Percentiles rank a stretch among this genome's conserved stretches.
Conservation (phyloP, 2,113 vertebrate genomes). For the Tragelaphus strepsiceros region DNA sequence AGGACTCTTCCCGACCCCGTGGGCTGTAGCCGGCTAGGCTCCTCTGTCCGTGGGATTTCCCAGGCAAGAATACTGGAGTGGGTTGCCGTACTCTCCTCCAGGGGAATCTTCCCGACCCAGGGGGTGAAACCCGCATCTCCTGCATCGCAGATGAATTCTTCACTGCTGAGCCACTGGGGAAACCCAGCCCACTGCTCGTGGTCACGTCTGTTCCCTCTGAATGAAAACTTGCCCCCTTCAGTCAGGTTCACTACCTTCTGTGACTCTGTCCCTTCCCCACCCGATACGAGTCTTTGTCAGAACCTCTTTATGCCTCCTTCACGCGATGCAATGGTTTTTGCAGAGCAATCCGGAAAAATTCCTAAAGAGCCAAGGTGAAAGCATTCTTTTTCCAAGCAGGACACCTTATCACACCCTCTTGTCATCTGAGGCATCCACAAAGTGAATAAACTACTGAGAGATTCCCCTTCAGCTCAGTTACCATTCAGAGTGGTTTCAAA, state of each 20-base stretch:
- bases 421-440: not conserved
- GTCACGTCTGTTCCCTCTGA: not conserved
- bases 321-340: not conserved
- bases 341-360: not conserved
- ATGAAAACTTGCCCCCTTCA: no score
- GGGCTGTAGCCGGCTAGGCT: not conserved
- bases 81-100: not conserved
- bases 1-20: not conserved
- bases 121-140: fast-evolving
- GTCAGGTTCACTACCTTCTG: no score
- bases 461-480: not conserved
- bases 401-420: not conserved
- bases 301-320: not conserved
- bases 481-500: no score
- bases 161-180: not conserved
- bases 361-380: not conserved
- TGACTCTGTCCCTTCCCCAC: not conserved
- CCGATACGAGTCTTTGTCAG: not conserved
- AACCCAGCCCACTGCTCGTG: not conserved
- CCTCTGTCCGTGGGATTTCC: not conserved
- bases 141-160: not conserved
- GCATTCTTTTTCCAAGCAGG: not conserved
- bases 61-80: not conserved
- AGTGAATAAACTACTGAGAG: not conserved
- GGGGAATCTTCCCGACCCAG: not conserved